Base-by-base conservation (phyloP, 2,888 invertebrate species). In the Fabriciana adippe region DNA sequence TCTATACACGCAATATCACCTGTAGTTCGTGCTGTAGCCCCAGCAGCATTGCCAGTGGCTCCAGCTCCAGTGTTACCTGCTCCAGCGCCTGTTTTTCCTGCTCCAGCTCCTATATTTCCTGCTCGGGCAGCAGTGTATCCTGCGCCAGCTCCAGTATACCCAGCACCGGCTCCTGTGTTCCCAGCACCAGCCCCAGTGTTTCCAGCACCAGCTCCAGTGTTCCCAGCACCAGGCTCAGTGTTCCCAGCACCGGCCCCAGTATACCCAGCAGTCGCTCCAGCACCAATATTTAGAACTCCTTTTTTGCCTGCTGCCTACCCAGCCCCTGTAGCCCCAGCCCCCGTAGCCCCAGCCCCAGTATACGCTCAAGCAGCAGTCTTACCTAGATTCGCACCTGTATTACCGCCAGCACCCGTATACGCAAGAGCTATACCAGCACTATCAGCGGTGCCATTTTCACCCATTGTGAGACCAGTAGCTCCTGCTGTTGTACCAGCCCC, bases 1-100 rank as follows among this genome's bases (percentile, higher is more conserved):
- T 89, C 92, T 13, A 87, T 90, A 74, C 92, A 88, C 72, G 88
- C 92, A 55, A 82, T 90, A 48, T 90, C 90, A 15, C 85, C 87
- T 8, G 75, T 81, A n/a, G 68, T 81, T 41, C 78, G 82, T 14
- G 78, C 79, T 0, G 63, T 74, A 15, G 76, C 78, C 31, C 80
- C 79, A 16, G 79, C 79, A 16, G 72, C 82, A 5, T 67, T 79
- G 3, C 60, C 78, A 15, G 77, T 78, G 47, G 76, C 75, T 0
- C 78, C 79, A 5, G 76, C 79, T 0, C 83, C 83, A 15, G 71
- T 77, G 0, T 74, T 77, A 11, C 75, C 78, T 2, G 78, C 77
- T 3, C 74, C 75, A 0, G 74, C 74, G 3, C 74, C 69, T 1
- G 15, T 66, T 11, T 63, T 31, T 6, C 60, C 59, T 11, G 59